Conservation (phyloP, 2,797 vertebrate genomes). For the Cynopterus sphinx region DNA sequence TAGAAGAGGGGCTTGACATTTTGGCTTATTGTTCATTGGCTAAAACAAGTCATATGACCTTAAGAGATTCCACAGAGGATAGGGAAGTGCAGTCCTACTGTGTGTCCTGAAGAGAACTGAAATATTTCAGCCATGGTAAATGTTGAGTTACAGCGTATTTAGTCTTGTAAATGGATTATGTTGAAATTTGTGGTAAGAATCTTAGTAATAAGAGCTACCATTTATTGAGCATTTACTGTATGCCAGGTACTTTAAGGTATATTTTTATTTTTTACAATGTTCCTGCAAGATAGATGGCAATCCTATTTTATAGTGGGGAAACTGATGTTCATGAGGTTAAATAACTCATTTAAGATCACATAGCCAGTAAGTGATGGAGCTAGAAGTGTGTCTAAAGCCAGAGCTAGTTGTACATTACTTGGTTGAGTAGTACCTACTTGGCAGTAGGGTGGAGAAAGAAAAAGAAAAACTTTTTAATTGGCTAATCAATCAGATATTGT, state of each 20-base stretch:
- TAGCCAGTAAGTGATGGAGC: neutral
- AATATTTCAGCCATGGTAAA: neutral
- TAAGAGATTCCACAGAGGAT: neutral
- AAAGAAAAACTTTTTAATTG: neutral
- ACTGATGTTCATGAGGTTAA: neutral
- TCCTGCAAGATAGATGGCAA: neutral
- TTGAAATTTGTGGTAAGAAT: neutral
- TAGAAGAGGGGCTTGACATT: neutral
- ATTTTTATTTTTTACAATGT: neutral
- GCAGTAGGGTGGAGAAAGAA: neutral
- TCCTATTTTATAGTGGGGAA: neutral
- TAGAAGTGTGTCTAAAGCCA: neutral
- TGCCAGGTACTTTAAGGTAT: neutral
- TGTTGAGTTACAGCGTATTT: conserved; percentile 10
- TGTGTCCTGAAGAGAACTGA: conserved; percentile 16
- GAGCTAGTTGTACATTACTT: neutral
- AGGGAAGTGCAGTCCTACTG: neutral
- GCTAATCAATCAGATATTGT: neutral
- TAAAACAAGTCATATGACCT: neutral
- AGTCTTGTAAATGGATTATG: neutral
- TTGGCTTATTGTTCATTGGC: neutral
- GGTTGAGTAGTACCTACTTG: neutral
- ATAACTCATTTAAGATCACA: neutral
- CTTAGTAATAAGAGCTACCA: neutral
- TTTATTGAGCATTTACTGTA: neutral